Conservation (phyloP, 2,888 invertebrate genomes). For the Meliscaeva auricollis region DNA sequence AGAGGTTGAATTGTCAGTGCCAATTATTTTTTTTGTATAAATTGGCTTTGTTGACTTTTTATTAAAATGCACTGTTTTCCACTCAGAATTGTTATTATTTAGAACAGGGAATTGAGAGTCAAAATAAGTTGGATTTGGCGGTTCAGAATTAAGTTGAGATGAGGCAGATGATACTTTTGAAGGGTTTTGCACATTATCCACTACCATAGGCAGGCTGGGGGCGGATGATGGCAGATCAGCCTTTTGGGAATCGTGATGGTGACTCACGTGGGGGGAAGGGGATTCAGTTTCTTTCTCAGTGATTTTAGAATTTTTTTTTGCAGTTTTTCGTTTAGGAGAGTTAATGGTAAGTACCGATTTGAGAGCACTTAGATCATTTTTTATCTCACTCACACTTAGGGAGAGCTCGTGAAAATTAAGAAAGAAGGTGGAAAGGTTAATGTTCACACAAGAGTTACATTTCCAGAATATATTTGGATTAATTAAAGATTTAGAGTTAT, state of each 20-base stretch:
- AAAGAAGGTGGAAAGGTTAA: not conserved
- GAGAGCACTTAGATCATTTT: not conserved
- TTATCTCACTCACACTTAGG: not conserved
- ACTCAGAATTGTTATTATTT: not conserved
- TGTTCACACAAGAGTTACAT: not conserved
- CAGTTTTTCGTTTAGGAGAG: not conserved
- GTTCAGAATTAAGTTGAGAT: not conserved
- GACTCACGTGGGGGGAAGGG: not conserved
- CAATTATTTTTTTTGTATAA: not conserved
- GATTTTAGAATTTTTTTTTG: not conserved
- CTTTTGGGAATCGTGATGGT: not conserved
- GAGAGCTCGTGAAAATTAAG: not conserved
- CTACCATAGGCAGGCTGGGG: not conserved
- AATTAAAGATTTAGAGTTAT: constrained; percentile 12
- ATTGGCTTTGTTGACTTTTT: not conserved
- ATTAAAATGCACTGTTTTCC: constrained; percentile 3
- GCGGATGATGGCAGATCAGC: not conserved
- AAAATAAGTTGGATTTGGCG: not conserved
- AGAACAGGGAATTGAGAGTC: not conserved
- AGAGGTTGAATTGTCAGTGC: not conserved
- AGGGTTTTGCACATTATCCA: not conserved
- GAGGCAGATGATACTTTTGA: not conserved
- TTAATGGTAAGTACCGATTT: not conserved
- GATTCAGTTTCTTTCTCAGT: not conserved
- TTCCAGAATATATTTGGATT: constrained; percentile 14